These are phyloP conservation scores for Pitta sordida DNA, from an alignment of 2,113 vertebrate genomes.

Conservation along the genomic window DNA sequence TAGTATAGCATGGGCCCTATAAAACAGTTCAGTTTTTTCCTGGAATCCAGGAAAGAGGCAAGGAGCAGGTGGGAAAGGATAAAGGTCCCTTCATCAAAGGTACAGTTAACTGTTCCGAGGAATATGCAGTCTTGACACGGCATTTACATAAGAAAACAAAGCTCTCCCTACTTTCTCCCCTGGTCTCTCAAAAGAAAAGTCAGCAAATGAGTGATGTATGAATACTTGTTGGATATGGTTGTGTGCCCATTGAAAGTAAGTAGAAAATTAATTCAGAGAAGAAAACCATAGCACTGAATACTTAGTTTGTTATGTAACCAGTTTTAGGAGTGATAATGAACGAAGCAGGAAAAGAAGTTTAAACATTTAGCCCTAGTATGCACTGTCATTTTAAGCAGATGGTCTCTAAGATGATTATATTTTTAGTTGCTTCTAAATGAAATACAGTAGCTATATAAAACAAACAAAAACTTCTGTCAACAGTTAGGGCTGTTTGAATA, in stretches of 20 bases:
- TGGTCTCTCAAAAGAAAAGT: background rate
- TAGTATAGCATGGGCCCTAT: background rate
- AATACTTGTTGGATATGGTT: background rate
- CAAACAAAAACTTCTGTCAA: conserved; percentile 41
- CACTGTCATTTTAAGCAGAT: conserved; percentile 40
- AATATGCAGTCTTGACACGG: background rate
- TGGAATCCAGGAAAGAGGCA: background rate
- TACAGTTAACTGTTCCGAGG: background rate
- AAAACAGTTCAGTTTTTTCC: background rate
- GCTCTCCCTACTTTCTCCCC: background rate
- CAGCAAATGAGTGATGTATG: background rate
- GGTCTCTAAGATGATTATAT: conserved; percentile 17
- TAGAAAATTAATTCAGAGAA: background rate
- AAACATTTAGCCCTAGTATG: background rate
- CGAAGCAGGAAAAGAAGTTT: background rate
- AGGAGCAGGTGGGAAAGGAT: background rate
- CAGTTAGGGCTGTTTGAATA: conserved; percentile 3
- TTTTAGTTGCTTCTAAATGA: conserved; percentile 52
- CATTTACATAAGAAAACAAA: background rate
- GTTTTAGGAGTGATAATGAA: background rate
- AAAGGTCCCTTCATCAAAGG: background rate
- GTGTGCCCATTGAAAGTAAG: background rate
- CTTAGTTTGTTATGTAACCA: background rate
- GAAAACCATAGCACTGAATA: background rate
- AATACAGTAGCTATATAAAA: conserved; percentile 29